Evolutionary conservation across 2,888 invertebrate genomes (phyloP), one percentile per base, ranked within the genome.

Genomic region (Pandemis heparana): DNA sequence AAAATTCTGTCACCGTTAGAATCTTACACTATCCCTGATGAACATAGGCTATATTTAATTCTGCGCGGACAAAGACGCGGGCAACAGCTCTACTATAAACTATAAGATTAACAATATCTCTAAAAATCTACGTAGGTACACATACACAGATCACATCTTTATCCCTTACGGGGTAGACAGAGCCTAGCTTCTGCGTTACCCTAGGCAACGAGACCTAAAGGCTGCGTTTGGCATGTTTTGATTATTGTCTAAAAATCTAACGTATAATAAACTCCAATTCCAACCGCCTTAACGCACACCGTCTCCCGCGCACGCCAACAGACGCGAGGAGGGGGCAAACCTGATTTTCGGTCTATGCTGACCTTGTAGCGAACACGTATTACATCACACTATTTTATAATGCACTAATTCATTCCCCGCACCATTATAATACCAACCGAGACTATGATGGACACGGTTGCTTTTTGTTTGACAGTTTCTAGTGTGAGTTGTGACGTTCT

Each of bases 321-420:
- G 78, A 79, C 77, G 74, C 76, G 77, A 78, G 82, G 79, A 80
- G 77, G 78, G 84, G 82, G 76, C 83, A 93, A 94, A 92, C 94
- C 92, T 92, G 92, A 92, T 92, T 92, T 94, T 93, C 89, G 94
- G 93, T 93, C 92, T 93, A 93, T 89, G 85, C 85, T 92, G 94
- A 94, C 94, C 94, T 94, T 94, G 91, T 85, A 80, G 83, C 88
- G 84, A 85, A 88, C 91, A 87, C 87, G 87, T 89, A 89, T 91
- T 94, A 93, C 92, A 92, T 93, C 93, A 93, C 89, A 87, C 80
- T 85, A 83, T 81, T 83, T 85, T 86, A 87, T 88, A 91, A 90
- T 85, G 90, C 87, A 89, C 88, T 89, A 88, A 86, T 87, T 85
- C 84, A 76, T 81, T 75, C 68, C 6, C 39, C 1, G 0, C 38